Conservation (phyloP, 2,113 vertebrate genomes). For the Nerophis lumbriciformis region DNA sequence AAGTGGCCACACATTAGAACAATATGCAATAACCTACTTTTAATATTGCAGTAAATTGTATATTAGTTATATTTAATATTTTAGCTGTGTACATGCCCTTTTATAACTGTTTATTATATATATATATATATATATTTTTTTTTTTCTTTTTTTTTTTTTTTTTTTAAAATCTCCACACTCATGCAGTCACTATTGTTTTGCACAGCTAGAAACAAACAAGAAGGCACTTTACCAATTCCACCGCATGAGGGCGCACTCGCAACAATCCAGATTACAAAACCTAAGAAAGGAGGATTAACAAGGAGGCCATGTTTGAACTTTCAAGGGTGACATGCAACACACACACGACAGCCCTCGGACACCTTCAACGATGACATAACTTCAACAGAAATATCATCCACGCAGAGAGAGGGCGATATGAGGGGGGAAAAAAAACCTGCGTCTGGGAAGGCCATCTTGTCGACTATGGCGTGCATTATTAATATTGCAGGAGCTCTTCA, state of each 20-base stretch:
- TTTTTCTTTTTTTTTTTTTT: too few species aligned
- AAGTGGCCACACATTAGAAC: too few species aligned
- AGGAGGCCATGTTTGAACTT: conserved; percentile 67
- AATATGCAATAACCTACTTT: too few species aligned
- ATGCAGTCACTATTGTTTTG: conserved; percentile 4
- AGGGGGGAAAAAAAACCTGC: not conserved
- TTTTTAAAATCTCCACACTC: too few species aligned
- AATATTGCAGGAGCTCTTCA: conserved; percentile 16
- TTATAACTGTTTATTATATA: too few species aligned
- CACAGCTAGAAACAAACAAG: conserved; percentile 5
- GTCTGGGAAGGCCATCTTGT: not conserved
- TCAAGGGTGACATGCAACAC: conserved; percentile 36
- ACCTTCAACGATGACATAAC: conserved; percentile 55
- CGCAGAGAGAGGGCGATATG: not conserved
- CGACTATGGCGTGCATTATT: not conserved
- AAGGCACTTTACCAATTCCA: not conserved
- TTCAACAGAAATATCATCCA: not conserved
- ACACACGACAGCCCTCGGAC: conserved; percentile 22
- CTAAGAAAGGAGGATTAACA: conserved; percentile 43
- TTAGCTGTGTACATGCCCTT: too few species aligned
- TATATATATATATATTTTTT: too few species aligned
- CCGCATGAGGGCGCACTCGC: conserved; percentile 53
- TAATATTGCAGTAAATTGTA: too few species aligned
- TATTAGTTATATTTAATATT: too few species aligned
- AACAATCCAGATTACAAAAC: conserved; percentile 24